A percentile compares a stretch with the other conserved stretches of the same genome.
These are phyloP conservation scores for Isoperla grammatica DNA, from an alignment of 2,888 invertebrate genomes.

Conservation along the genomic window DNA sequence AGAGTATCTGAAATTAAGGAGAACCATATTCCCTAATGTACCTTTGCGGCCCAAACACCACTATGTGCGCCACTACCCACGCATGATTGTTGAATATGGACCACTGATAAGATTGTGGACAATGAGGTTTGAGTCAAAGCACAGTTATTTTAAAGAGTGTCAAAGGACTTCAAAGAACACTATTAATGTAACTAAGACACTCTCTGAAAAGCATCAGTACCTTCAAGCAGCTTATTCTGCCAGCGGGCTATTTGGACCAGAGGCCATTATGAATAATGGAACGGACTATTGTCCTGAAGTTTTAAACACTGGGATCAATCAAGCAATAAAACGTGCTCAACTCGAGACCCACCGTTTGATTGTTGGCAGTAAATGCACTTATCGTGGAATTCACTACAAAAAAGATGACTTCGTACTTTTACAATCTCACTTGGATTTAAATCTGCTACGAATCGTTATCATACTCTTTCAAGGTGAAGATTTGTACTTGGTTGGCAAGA, in stretches of 20 bases:
- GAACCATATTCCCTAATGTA: neutral
- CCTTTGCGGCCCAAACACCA: slow-evolving; percentile 24
- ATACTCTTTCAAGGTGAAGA: no score
- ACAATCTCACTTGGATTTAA: no score
- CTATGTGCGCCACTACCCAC: slow-evolving; percentile 24
- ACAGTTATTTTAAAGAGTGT: slow-evolving; percentile 28
- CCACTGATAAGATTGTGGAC: slow-evolving; percentile 19
- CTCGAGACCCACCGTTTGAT: no score
- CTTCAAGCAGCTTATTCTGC: slow-evolving; percentile 1
- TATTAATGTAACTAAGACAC: slow-evolving; percentile 23
- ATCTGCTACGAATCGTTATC: no score
- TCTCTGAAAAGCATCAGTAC: slow-evolving; percentile 24
- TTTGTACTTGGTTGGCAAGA: no score
- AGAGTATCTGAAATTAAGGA: neutral
- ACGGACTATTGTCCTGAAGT: no score
- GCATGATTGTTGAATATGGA: slow-evolving; percentile 21
- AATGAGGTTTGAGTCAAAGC: slow-evolving; percentile 26
- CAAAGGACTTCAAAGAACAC: no score
- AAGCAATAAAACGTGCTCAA: no score
- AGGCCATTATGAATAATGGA: neutral
- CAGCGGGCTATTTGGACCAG: neutral
- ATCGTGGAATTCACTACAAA: no score
- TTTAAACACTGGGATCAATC: no score
- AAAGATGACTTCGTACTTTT: no score
- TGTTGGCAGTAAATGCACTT: no score